These are phyloP conservation scores for Stegastes partitus DNA, from an alignment of 2,113 vertebrate species.

Conservation along the genomic window DNA sequence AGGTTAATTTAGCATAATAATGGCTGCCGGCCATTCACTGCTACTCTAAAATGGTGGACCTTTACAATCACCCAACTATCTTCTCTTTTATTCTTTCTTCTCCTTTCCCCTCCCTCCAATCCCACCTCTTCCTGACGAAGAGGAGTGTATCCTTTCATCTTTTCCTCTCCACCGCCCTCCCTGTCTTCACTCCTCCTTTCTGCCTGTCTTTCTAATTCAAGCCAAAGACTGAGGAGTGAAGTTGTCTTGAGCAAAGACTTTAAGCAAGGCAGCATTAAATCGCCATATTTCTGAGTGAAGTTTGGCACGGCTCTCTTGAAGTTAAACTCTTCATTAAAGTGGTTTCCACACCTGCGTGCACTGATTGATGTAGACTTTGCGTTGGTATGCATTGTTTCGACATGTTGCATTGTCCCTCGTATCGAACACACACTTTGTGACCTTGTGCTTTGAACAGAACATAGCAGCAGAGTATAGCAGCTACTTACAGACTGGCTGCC, in stretches of 20 bases:
- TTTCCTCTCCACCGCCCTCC: constrained; percentile 5
- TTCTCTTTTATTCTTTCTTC: constrained; percentile 41
- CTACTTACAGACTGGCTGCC: too few species aligned
- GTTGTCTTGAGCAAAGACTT: constrained; percentile 9
- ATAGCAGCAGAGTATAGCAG: too few species aligned
- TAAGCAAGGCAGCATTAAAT: background rate
- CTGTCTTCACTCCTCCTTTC: constrained; percentile 13
- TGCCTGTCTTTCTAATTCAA: constrained; percentile 21
- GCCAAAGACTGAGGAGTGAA: background rate
- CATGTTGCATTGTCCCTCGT: too few species aligned
- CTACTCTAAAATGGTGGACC: constrained; percentile 81
- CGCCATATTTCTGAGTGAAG: background rate
- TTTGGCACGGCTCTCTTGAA: constrained; percentile 1
- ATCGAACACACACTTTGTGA: too few species aligned
- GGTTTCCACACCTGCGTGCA: too few species aligned
- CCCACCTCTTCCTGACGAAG: constrained; percentile 49
- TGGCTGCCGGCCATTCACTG: constrained; percentile 76
- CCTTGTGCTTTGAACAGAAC: too few species aligned
- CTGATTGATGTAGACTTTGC: too few species aligned
- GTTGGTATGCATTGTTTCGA: too few species aligned
- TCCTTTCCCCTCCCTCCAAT: constrained; percentile 39
- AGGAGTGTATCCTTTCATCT: constrained; percentile 59
- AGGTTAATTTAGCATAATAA: constrained; percentile 86
- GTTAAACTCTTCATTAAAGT: constrained; percentile 9
- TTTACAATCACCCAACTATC: constrained; percentile 64